Base-by-base conservation (phyloP, 2,888 invertebrate species). In the Ormyrus nitidulus region DNA sequence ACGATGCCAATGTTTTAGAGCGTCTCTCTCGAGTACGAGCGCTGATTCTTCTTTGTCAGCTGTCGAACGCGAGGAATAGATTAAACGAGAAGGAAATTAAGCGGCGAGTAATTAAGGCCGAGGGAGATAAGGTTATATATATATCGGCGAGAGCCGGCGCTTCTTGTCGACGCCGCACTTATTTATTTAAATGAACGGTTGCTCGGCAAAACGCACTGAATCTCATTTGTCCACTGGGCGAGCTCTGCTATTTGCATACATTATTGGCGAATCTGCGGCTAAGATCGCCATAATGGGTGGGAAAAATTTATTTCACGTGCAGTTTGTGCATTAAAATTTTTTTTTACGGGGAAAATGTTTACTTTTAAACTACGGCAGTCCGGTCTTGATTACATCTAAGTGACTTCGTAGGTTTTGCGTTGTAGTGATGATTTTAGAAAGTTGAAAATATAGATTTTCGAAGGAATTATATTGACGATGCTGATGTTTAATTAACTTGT, bases 41-140 rank as follows among this genome's bases (percentile, higher is more conserved):
- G 49, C 73, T 54, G 13, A 46, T 69, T 48, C 77, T 69, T 48
- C 77, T 72, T 72, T 62, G 78, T 61, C 73, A 73, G 56, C 78
- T 68, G 73, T 73, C 62, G 73, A 73, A 78, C 48, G 3, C 34
- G 58, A 19, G 7, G 72, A 51, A 79, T 71, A 54, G 66, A 76
- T 80, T 68, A 56, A 80, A 68, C 53, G 58, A 1, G 59, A 19
- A 64, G 58, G 51, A 68, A 68, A 80, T 80, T 77, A 80, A 77
- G 53, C 69, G 62, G 19, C 46, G 58, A 48, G 77, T 80, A 80
- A 77, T 80, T 77, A 80, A 80, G 48, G 68, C 64, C 34, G 34
- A 34, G 34, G 0, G 34, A 34, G 34, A 34, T 34, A 34, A 34
- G 34, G 34, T 19, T 19, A 19, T 34, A 34, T 34, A 34, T 34